Conservation (phyloP, 2,797 vertebrate species). For the Poliocrania exsul region DNA sequence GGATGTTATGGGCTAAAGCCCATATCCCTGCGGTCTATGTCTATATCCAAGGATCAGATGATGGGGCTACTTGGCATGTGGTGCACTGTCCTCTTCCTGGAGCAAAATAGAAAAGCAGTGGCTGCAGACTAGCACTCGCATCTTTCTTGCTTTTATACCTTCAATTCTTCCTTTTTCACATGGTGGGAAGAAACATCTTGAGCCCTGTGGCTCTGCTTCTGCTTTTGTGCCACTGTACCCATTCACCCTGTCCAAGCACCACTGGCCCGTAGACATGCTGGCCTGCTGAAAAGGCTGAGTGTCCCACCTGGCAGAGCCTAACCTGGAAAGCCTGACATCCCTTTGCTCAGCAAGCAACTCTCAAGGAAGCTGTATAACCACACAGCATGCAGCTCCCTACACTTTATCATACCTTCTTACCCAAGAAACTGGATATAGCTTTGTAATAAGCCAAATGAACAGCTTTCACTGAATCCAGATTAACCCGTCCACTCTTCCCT, state of each 20-base stretch:
- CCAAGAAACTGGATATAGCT: background rate
- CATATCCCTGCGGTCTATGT: accelerated
- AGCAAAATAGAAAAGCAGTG: background rate
- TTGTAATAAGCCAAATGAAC: background rate
- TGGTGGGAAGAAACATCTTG: background rate
- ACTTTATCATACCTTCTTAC: background rate
- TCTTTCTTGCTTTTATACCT: background rate
- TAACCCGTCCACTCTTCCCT: background rate
- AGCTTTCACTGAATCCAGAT: background rate
- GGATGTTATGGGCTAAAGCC: background rate
- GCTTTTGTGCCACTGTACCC: accelerated
- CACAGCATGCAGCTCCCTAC: background rate
- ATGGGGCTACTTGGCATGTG: background rate
- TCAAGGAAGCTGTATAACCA: background rate
- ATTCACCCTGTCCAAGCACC: background rate
- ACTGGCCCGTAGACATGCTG: background rate
- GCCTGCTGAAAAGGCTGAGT: background rate
- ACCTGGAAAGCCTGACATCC: background rate
- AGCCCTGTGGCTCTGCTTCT: background rate
- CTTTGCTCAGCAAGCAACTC: background rate
- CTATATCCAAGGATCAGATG: background rate
- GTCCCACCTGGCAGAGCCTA: background rate
- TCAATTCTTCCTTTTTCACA: background rate
- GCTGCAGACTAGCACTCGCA: background rate
- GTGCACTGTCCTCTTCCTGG: background rate